Evolutionary conservation across 2,888 invertebrate genomes (phyloP).

Genomic region (Tenodera sinensis): DNA sequence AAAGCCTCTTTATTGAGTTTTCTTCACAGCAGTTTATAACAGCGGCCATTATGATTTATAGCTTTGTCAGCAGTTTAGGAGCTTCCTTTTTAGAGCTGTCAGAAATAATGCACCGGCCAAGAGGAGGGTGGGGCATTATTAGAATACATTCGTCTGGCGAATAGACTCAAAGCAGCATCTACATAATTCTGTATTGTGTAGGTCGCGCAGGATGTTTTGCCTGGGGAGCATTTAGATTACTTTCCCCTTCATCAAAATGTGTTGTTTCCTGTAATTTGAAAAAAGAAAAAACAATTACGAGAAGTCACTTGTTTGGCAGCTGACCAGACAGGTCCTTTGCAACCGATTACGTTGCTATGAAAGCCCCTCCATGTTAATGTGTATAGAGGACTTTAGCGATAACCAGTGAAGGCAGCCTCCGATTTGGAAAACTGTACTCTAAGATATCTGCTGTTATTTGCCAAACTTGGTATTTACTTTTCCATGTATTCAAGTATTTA

Average conservation of each 20-base stretch:
- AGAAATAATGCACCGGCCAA: background rate
- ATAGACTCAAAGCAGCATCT: background rate
- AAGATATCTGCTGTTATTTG: no score
- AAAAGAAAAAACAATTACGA: background rate
- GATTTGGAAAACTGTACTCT: background rate
- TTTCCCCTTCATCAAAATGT: background rate
- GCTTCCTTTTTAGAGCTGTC: background rate
- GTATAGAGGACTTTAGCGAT: background rate
- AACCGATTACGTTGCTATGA: background rate
- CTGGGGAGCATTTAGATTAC: background rate
- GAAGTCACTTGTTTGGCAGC: background rate
- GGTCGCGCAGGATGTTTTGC: background rate
- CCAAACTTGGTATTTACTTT: no score
- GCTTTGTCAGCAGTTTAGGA: background rate
- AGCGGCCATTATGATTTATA: background rate
- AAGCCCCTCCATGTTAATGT: no score
- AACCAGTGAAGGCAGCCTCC: background rate
- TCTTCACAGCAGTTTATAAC: background rate
- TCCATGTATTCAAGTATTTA: no score
- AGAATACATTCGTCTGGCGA: background rate
- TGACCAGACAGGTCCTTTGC: background rate
- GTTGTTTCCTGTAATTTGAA: constrained; percentile 7
- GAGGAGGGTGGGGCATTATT: background rate
- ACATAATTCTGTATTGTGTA: background rate
- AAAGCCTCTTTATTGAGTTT: background rate